Evolutionary conservation across 1,140 invertebrate genomes (phyloP).

Genomic region (Trigoniulus corallinus): DNA sequence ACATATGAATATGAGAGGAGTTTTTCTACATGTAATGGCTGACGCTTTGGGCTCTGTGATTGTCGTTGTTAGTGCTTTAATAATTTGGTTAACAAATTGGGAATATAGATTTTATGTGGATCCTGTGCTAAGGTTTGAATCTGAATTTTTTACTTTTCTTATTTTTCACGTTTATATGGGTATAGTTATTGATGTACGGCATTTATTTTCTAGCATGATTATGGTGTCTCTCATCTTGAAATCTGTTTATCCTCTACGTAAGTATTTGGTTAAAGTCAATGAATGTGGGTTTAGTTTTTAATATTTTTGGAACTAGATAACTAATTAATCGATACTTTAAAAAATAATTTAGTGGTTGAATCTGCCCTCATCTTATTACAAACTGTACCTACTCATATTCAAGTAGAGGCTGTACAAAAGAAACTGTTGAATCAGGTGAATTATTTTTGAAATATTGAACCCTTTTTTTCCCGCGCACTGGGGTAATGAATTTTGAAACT

Average conservation of each 20-base stretch:
- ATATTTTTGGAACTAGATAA: no score
- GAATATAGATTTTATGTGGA: constrained; percentile 67
- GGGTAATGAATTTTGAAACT: no score
- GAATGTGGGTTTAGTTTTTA: no score
- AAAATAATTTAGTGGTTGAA: constrained; percentile 51
- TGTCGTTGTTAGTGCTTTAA: constrained; percentile 80
- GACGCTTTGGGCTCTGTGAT: constrained; percentile 91
- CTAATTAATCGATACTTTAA: no score
- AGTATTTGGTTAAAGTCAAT: constrained; percentile 15
- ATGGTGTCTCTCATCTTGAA: constrained; percentile 34
- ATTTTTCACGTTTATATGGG: constrained; percentile 7
- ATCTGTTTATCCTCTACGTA: constrained; percentile 35
- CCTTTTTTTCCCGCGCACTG: no score
- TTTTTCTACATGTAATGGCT: constrained; percentile 91
- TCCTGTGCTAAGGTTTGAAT: constrained; percentile 59
- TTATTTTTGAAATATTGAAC: background rate
- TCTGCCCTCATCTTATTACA: constrained; percentile 76
- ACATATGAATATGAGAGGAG: constrained; percentile 94
- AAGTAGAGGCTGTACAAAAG: constrained; percentile 70
- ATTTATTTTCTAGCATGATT: constrained; percentile 28
- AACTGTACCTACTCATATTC: constrained; percentile 82
- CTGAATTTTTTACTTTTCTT: constrained; percentile 2
- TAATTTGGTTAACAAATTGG: constrained; percentile 77
- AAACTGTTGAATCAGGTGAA: constrained; percentile 42
- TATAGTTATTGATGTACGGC: no score